Evolutionary conservation across 2,797 vertebrate genomes (phyloP).

Genomic region (Sebastolobus altivelis): DNA sequence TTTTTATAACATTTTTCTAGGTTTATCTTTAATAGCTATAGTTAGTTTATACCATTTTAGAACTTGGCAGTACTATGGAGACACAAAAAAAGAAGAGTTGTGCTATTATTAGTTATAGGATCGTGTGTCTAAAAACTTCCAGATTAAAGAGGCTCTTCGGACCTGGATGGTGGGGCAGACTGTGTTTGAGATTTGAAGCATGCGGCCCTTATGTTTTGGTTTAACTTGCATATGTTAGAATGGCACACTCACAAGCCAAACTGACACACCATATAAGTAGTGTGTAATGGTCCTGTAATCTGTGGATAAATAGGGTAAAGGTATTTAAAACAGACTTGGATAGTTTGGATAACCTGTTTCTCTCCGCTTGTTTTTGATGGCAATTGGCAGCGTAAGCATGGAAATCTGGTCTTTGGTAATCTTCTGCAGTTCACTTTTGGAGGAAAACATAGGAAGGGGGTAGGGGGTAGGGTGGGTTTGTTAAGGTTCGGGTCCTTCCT

Average conservation of each 20-base stretch:
- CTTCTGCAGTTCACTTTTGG: slow-evolving; percentile 69
- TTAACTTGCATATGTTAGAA: slow-evolving; percentile 76
- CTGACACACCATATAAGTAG: slow-evolving; percentile 46
- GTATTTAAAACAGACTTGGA: slow-evolving; percentile 58
- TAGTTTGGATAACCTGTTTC: slow-evolving; percentile 61
- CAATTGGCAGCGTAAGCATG: slow-evolving; percentile 85
- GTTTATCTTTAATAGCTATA: slow-evolving; percentile 75
- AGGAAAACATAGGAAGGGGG: slow-evolving; percentile 44
- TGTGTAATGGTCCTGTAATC: slow-evolving; percentile 47
- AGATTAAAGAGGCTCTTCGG: slow-evolving; percentile 63
- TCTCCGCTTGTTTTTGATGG: slow-evolving; percentile 84
- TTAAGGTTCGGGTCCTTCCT: slow-evolving; percentile 45
- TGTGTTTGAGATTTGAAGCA: slow-evolving; percentile 63
- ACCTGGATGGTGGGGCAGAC: slow-evolving; percentile 49
- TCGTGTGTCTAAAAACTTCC: slow-evolving; percentile 66
- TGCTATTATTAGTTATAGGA: slow-evolving; percentile 84
- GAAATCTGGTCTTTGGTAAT: slow-evolving; percentile 85
- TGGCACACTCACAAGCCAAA: slow-evolving; percentile 69
- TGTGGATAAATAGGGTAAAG: slow-evolving; percentile 34
- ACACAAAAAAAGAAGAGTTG: slow-evolving; percentile 79
- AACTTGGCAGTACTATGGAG: slow-evolving; percentile 79
- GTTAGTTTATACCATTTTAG: slow-evolving; percentile 65
- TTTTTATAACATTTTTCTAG: slow-evolving; percentile 52
- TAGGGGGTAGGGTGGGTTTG: neutral
- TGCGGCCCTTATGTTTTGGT: slow-evolving; percentile 60